Conservation (phyloP, 2,797 vertebrate genomes). For the Ceyx erithaca region DNA sequence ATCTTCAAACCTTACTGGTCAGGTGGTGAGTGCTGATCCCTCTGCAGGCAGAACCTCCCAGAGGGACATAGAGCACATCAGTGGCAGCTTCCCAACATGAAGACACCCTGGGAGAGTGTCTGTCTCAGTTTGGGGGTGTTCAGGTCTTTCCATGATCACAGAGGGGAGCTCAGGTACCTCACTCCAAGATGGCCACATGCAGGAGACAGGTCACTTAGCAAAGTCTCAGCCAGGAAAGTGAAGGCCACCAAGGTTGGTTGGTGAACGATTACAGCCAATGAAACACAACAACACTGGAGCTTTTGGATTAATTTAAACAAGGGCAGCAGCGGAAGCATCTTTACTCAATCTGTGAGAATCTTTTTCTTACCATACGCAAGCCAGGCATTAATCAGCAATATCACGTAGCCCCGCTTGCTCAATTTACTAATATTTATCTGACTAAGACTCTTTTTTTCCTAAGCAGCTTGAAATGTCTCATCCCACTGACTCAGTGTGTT, state of each 20-base stretch:
- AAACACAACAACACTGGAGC: neutral
- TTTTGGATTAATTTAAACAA: conserved; percentile 43
- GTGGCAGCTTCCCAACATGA: neutral
- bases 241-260: neutral
- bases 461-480: conserved; percentile 30
- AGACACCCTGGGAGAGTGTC: neutral
- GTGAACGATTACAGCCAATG: neutral
- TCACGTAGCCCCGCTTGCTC: conserved; percentile 1
- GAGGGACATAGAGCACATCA: neutral
- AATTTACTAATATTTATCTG: conserved; percentile 74
- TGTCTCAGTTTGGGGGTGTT: neutral
- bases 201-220: neutral
- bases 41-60: neutral
- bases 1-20: neutral
- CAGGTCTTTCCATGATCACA: neutral
- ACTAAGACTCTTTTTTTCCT: conserved; percentile 42
- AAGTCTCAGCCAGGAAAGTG: neutral
- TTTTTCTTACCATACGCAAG: neutral
- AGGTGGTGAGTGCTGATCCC: neutral
- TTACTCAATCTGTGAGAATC: neutral
- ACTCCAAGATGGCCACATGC: neutral
- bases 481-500: conserved; percentile 47
- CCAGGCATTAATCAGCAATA: conserved; percentile 54
- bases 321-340: conserved; percentile 17
- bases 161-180: neutral